Evolutionary conservation across 2,888 invertebrate genomes (phyloP), one percentile per base, ranked within the genome.

Genomic region (Dasysyrphus tricinctus): DNA sequence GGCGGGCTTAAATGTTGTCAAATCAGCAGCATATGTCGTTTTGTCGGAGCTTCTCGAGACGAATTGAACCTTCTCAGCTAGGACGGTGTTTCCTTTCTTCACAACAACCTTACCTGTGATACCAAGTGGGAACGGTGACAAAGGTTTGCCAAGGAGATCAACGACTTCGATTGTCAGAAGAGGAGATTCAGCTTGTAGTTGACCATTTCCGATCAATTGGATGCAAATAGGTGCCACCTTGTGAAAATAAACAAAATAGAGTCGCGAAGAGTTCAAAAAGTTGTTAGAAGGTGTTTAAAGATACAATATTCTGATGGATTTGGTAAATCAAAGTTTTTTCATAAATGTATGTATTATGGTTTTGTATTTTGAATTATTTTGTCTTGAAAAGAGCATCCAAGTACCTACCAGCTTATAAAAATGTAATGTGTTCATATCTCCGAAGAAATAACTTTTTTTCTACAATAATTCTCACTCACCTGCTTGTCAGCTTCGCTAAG

Each of bases 191-290:
- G 95, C 93, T 4, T 96, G 96, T 51, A 98, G 94, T 91, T 96
- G 96, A 61, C 96, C 95, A 90, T 95, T 95, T 88, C 97, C 97
- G 88, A 96, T 95, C 87, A 98, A 93, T 3, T 96, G 94, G 78
- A 98, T 95, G 90, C 97, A 96, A 84, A 98, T 95, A 9, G 98
- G 98, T n/a, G 97, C 94, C 61, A 96, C 92, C 67, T 67, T 3
- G n/a, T n/a, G n/a, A 5, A 14, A 5, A 42, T 42, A 1, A 14
- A 42, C 24, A 24, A 1, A 24, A 24, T 2, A 24, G 1, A 24
- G 1, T 24, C 2, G 3, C 24, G 3, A 24, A 24, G 1, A 2
- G 3, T 24, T 24, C 24, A 24, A 24, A 24, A 24, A 24, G 24
- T 24, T 24, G 24, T 2, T 2, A 24, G 24, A 24, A 24, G 24